Percentiles rank a stretch among this genome's conserved stretches.
Conservation (phyloP, 2,113 vertebrate genomes). For the human region DNA sequence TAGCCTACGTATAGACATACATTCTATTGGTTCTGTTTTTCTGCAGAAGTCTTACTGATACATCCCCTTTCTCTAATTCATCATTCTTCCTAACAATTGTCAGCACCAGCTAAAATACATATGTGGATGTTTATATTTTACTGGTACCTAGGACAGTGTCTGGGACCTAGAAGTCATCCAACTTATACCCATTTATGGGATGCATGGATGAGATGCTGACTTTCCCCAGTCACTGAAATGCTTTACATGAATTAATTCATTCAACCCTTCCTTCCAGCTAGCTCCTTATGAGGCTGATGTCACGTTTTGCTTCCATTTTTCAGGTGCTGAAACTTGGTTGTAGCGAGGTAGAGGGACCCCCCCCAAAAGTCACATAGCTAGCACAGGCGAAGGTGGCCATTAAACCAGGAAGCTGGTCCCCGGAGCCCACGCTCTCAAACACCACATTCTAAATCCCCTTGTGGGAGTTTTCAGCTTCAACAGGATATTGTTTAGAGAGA, state of each 20-base stretch:
- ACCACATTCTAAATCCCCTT: neutral
- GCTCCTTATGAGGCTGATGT: neutral
- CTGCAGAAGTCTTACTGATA: neutral
- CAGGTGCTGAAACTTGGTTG: neutral
- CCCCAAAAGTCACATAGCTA: neutral
- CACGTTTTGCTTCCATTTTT: neutral
- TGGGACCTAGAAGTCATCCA: neutral
- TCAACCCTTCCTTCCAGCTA: too few relatives aligned
- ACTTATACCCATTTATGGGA: neutral
- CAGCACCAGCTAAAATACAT: neutral
- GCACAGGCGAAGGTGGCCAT: neutral
- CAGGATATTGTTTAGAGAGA: neutral
- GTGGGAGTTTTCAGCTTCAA: neutral
- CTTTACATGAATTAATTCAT: neutral
- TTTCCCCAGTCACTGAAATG: neutral
- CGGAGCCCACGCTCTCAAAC: neutral
- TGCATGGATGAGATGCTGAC: rapidly evolving
- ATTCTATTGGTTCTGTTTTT: neutral
- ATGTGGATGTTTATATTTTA: neutral
- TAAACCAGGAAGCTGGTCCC: neutral
- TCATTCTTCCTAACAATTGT: neutral
- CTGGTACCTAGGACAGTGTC: neutral
- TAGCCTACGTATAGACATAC: neutral
- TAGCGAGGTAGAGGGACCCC: neutral
- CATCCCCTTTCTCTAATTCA: neutral